Conservation (phyloP, 2,797 vertebrate genomes). For the Acrocephalus scirpaceus region DNA sequence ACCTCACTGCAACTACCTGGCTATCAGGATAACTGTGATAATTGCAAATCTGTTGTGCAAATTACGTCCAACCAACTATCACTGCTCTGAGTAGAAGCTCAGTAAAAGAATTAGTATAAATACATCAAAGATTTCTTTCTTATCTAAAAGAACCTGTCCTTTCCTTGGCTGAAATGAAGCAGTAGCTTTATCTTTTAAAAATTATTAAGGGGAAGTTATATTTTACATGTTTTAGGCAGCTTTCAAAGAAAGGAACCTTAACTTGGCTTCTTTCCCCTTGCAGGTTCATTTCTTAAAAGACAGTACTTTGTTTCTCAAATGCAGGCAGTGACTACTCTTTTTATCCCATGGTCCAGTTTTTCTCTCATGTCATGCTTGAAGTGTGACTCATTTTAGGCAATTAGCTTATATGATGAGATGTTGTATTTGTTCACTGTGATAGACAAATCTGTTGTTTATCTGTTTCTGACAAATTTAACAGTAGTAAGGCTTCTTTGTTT, state of each 20-base stretch:
- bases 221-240: not conserved
- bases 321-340: not conserved
- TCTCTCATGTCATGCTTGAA: not conserved
- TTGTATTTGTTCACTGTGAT: not conserved
- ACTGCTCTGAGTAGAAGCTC: not conserved
- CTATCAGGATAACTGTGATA: not conserved
- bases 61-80: not conserved
- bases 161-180: not conserved
- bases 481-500: not conserved
- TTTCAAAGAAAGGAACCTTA: not conserved
- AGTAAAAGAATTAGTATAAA: not conserved
- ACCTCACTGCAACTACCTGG: not conserved
- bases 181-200: not conserved
- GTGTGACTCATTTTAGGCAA: not conserved
- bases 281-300: not conserved
- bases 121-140: not conserved
- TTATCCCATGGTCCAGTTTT: not conserved
- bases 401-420: not conserved
- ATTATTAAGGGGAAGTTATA: not conserved
- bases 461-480: not conserved
- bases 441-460: not conserved
- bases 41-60: not conserved
- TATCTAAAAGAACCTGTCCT: not conserved
- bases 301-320: not conserved
- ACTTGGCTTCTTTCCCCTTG: not conserved